Percentiles rank a stretch among this genome's conserved stretches.
phyloP scores from a whole-genome alignment of 2,888 invertebrate species.

The Thera obeliscata region DNA sequence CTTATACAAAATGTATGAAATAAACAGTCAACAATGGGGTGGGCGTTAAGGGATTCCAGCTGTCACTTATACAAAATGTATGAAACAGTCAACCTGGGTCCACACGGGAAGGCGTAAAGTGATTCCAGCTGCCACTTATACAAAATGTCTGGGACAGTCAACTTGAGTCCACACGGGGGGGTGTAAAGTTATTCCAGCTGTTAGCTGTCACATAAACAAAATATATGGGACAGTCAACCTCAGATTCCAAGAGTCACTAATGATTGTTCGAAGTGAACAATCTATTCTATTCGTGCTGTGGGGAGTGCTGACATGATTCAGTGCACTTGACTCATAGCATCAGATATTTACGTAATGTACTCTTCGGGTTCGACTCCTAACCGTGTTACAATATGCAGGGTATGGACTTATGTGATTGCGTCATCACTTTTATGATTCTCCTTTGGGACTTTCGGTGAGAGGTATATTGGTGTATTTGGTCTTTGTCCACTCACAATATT shows the following conservation, averaged over 20 bases:
- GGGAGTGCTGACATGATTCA: constrained; percentile 47
- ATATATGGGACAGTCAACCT: no score
- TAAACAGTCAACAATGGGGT: no score
- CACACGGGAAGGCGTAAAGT: no score
- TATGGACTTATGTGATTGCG: constrained; percentile 15
- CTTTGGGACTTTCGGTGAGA: constrained; percentile 4
- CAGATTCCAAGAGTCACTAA: background rate
- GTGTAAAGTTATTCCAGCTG: no score
- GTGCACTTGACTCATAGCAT: constrained; percentile 44
- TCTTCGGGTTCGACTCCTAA: constrained; percentile 28
- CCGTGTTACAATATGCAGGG: constrained; percentile 24
- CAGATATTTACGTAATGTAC: constrained; percentile 38
- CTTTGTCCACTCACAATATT: background rate
- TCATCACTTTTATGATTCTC: constrained; percentile 16
- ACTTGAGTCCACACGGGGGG: no score
- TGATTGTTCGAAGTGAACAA: background rate
- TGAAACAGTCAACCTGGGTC: no score
- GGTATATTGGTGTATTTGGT: constrained; percentile 7
- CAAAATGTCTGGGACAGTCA: no score
- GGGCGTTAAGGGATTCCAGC: no score
- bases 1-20: no score
- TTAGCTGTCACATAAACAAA: no score
- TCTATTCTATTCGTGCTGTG: constrained; percentile 18
- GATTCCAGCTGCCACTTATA: no score
- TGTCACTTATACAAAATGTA: no score